These are phyloP conservation scores for Melikaiella ostensackeni DNA, from an alignment of 2,888 invertebrate genomes.

Conservation along the genomic window DNA sequence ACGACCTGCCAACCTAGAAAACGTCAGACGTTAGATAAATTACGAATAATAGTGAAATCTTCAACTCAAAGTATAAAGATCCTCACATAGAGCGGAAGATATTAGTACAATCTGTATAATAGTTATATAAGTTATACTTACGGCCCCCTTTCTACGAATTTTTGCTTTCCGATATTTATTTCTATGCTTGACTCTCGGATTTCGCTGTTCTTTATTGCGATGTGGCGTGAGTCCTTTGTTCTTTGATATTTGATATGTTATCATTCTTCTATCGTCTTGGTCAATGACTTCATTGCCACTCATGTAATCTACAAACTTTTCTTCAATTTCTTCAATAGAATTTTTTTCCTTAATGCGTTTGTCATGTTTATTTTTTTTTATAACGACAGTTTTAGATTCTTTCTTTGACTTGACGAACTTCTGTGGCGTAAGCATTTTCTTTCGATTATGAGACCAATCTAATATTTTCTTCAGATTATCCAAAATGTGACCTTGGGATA, in stretches of 20 bases:
- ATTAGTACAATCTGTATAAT: too few species aligned
- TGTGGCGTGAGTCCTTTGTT: slow-evolving; percentile 96
- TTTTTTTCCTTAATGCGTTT: slow-evolving; percentile 50
- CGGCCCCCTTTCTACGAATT: slow-evolving; percentile 95
- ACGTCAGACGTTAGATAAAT: too few species aligned
- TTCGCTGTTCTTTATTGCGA: slow-evolving; percentile 93
- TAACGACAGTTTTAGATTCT: not conserved
- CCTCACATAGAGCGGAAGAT: too few species aligned
- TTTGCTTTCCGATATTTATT: slow-evolving; percentile 95
- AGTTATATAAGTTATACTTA: slow-evolving; percentile 75
- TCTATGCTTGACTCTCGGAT: slow-evolving; percentile 96
- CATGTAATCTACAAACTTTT: slow-evolving; percentile 42
- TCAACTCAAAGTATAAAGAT: too few species aligned
- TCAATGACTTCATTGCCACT: slow-evolving; percentile 53
- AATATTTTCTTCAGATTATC: slow-evolving; percentile 84
- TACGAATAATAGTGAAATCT: too few species aligned
- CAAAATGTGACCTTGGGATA: slow-evolving; percentile 83
- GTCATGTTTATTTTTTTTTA: slow-evolving; percentile 49
- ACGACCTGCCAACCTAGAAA: too few species aligned
- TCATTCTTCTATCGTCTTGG: slow-evolving; percentile 84
- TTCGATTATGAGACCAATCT: slow-evolving; percentile 71
- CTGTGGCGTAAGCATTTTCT: slow-evolving; percentile 7
- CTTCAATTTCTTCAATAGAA: slow-evolving; percentile 55
- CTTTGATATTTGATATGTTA: slow-evolving; percentile 96
- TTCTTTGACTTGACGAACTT: too few species aligned